These are phyloP conservation scores for Phaethornis superciliosus DNA, from an alignment of 2,113 vertebrate species.

Conservation along the genomic window DNA sequence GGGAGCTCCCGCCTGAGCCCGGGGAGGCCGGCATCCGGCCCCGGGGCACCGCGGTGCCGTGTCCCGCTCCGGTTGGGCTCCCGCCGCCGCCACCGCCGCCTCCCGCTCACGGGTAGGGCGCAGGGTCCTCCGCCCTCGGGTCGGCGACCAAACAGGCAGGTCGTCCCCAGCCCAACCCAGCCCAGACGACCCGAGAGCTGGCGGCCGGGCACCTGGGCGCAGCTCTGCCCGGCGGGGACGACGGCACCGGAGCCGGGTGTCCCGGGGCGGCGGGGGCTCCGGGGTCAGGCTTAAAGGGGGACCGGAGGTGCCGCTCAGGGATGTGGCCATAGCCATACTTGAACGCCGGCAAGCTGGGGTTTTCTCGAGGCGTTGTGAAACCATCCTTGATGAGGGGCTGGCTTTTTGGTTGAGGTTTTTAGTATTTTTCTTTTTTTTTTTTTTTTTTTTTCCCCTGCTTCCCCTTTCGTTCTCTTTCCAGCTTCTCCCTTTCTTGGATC, in stretches of 20 bases:
- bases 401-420: background rate
- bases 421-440: background rate
- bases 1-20: conserved; percentile 19
- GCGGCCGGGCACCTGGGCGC: background rate
- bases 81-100: background rate
- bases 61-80: background rate
- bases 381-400: conserved; percentile 4
- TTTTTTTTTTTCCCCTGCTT: background rate
- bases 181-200: background rate
- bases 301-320: background rate
- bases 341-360: background rate
- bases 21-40: background rate
- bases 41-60: background rate
- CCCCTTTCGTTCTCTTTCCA: conserved; percentile 48
- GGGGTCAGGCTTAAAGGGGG: background rate
- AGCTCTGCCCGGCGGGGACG: background rate
- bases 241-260: background rate
- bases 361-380: background rate
- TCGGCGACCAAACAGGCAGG: too few relatives aligned
- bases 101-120: background rate
- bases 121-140: background rate
- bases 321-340: background rate
- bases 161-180: background rate
- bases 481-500: conserved; percentile 76
- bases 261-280: background rate